These are phyloP conservation scores for Heterohyrax brucei DNA, from an alignment of 2,797 vertebrate species.

Conservation along the genomic window DNA sequence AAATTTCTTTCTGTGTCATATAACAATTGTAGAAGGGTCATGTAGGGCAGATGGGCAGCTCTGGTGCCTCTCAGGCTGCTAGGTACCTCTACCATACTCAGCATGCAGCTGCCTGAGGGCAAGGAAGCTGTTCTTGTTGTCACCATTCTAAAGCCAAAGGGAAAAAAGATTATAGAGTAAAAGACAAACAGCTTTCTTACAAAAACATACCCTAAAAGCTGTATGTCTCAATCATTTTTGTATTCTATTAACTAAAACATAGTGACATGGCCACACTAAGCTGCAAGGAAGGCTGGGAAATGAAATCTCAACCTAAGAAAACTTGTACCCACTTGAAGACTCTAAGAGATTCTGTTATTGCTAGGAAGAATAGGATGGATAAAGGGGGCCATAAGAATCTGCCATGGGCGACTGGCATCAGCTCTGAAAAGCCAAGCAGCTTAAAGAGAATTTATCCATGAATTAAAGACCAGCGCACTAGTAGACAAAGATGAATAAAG, in stretches of 20 bases:
- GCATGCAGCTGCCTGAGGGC: background rate
- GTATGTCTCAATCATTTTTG: background rate
- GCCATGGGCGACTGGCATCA: background rate
- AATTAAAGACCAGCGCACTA: background rate
- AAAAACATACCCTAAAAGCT: slow-evolving; percentile 28
- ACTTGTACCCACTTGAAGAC: background rate
- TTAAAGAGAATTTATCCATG: slow-evolving; percentile 29
- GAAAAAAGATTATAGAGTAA: slow-evolving; percentile 26
- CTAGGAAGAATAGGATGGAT: background rate
- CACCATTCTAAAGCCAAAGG: background rate
- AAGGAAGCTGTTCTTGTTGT: background rate
- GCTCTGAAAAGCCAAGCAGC: background rate
- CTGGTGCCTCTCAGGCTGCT: background rate
- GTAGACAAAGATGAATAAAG: background rate
- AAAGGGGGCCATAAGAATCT: background rate
- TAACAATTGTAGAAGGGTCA: background rate
- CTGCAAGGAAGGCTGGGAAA: slow-evolving; percentile 2
- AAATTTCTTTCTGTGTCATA: slow-evolving; percentile 42
- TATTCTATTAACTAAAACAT: background rate
- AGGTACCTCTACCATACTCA: background rate
- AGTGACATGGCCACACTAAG: background rate
- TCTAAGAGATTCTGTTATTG: background rate
- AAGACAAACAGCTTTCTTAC: slow-evolving; percentile 4
- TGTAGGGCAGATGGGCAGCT: background rate
- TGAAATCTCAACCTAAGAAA: background rate